Conservation (phyloP, 2,797 vertebrate genomes). For the Otolemur crassicaudatus region DNA sequence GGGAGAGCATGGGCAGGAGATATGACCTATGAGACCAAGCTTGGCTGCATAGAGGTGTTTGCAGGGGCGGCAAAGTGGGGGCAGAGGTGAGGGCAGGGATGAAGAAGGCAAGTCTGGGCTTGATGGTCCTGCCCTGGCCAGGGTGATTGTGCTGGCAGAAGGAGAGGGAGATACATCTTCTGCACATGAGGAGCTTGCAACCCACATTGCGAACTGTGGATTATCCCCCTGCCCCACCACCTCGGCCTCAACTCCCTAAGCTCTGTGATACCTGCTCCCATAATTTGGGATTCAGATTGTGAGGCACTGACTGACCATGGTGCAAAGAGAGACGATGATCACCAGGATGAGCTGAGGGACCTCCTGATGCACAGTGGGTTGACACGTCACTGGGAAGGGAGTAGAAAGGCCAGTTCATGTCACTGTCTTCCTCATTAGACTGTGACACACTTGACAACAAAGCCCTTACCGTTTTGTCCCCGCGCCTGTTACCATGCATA, state of each 20-base stretch:
- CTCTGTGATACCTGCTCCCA: too few species aligned
- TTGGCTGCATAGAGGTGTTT: not conserved
- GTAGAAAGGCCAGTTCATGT: too few species aligned
- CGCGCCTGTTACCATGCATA: fast-evolving
- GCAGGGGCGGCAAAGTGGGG: not conserved
- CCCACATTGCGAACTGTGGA: fast-evolving
- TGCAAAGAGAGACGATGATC: fast-evolving
- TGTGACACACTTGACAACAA: not conserved
- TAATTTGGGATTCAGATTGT: not conserved
- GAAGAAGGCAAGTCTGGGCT: not conserved
- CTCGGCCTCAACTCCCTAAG: too few species aligned
- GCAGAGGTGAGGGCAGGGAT: not conserved
- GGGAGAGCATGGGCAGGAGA: not conserved
- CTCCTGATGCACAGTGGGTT: not conserved
- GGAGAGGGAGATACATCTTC: not conserved
- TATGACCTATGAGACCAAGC: not conserved
- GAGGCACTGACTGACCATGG: not conserved
- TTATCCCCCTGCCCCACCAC: not conserved
- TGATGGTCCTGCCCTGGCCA: not conserved
- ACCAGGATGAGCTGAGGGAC: not conserved
- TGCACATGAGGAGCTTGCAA: too few species aligned
- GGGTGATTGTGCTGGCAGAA: not conserved
- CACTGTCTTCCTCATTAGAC: not conserved
- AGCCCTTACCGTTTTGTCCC: not conserved
- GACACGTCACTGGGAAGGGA: not conserved